These are phyloP conservation scores for Ligdia adustata DNA, from an alignment of 2,888 invertebrate genomes.

Conservation along the genomic window DNA sequence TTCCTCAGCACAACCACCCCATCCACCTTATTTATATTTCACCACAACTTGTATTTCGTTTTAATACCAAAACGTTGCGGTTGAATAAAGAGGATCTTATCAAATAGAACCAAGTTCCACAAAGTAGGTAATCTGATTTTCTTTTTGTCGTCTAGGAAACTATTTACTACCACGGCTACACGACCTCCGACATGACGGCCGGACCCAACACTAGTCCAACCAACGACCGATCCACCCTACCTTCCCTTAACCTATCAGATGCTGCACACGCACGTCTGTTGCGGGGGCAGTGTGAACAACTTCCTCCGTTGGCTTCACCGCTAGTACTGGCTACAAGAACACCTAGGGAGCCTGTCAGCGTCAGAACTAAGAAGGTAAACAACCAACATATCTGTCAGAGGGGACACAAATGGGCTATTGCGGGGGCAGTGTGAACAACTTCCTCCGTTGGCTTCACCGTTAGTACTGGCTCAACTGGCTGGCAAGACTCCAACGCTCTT, in stretches of 20 bases:
- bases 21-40: too few species aligned
- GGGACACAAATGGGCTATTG: slow-evolving; percentile 61
- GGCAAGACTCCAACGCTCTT: too few species aligned
- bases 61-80: too few species aligned
- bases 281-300: slow-evolving; percentile 69
- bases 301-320: slow-evolving; percentile 75
- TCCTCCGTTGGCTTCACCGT: slow-evolving; percentile 74
- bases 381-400: slow-evolving; percentile 68
- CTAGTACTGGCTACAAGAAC: slow-evolving; percentile 64
- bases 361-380: slow-evolving; percentile 65
- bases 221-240: slow-evolving; percentile 69
- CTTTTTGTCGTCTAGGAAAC: slow-evolving; percentile 62
- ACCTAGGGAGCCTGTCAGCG: slow-evolving; percentile 57
- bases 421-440: slow-evolving; percentile 72
- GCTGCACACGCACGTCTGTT: slow-evolving; percentile 61
- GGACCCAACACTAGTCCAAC: slow-evolving; percentile 65
- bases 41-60: too few species aligned
- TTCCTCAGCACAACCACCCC: too few species aligned
- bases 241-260: slow-evolving; percentile 69
- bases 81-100: too few species aligned
- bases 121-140: neutral
- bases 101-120: too few species aligned
- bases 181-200: slow-evolving; percentile 71
- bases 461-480: slow-evolving; percentile 66
- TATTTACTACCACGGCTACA: slow-evolving; percentile 75